phyloP scores from a whole-genome alignment of 2,888 invertebrate species.

The Belgica antarctica region DNA sequence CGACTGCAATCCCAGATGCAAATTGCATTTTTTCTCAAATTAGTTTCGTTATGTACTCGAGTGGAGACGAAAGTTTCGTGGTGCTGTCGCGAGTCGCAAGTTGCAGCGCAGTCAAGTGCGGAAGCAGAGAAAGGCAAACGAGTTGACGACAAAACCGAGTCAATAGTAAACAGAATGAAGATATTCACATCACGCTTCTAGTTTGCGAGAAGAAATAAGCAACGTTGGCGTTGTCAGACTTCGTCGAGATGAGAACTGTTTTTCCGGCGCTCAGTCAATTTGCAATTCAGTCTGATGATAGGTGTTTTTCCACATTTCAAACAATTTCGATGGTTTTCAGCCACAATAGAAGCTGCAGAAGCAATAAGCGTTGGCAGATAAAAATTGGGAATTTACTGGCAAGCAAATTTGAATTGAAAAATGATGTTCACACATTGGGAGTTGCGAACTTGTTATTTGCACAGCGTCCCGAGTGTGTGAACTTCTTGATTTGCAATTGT shows the following conservation, averaged over 20 bases:
- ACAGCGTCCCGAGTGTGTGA: background rate
- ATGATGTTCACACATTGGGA: too few relatives aligned
- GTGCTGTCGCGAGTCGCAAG: background rate
- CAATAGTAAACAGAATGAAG: background rate
- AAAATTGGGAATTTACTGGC: background rate
- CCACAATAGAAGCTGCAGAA: background rate
- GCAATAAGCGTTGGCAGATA: background rate
- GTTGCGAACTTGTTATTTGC: background rate
- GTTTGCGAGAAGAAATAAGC: background rate
- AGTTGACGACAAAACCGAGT: background rate
- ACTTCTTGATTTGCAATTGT: too few relatives aligned
- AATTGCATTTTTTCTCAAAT: background rate
- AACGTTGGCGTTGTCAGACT: background rate
- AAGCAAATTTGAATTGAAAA: slow-evolving; percentile 1
- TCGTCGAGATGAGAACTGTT: background rate
- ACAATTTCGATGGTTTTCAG: background rate
- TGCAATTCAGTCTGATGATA: background rate
- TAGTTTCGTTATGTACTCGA: slow-evolving; percentile 11
- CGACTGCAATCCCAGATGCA: background rate
- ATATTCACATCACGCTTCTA: background rate
- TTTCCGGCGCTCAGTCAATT: slow-evolving; percentile 10
- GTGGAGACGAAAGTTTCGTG: background rate
- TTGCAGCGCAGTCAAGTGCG: slow-evolving; percentile 3
- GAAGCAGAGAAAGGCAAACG: slow-evolving; percentile 3
- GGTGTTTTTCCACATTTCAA: background rate